phyloP scores from a whole-genome alignment of 2,888 invertebrate species.

The Helicoverpa assulta region DNA sequence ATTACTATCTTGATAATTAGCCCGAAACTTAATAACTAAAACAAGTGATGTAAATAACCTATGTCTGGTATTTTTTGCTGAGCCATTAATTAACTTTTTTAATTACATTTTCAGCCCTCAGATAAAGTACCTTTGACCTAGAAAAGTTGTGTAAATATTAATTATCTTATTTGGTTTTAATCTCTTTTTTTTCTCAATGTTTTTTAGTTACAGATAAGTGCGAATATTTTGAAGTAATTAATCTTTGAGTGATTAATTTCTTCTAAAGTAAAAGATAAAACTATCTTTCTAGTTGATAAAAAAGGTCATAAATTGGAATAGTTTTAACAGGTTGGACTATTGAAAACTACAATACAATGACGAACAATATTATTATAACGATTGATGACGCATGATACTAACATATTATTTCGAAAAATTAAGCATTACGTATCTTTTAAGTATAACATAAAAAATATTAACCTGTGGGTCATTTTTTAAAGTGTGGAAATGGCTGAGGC shows the following conservation, averaged over 20 bases:
- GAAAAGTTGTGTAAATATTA: constrained; percentile 23
- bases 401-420: no score
- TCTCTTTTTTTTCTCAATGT: neutral
- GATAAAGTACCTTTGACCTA: constrained; percentile 12
- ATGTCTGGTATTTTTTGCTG: constrained; percentile 35
- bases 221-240: neutral
- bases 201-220: neutral
- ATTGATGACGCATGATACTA: no score
- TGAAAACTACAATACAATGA: no score
- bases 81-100: constrained; percentile 63
- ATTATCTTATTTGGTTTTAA: constrained; percentile 22
- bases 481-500: constrained; percentile 76
- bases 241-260: neutral
- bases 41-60: constrained; percentile 14
- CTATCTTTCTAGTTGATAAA: neutral
- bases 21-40: constrained; percentile 24
- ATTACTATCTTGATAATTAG: constrained; percentile 22
- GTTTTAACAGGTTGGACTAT: no score
- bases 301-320: neutral
- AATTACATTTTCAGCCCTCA: constrained; percentile 52
- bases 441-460: constrained; percentile 42
- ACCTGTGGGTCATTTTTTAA: constrained; percentile 88
- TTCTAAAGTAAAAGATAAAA: neutral
- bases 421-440: neutral
- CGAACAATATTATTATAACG: no score